phyloP scores from a whole-genome alignment of 2,797 vertebrate genomes.

The Sebastes trivittatus region DNA sequence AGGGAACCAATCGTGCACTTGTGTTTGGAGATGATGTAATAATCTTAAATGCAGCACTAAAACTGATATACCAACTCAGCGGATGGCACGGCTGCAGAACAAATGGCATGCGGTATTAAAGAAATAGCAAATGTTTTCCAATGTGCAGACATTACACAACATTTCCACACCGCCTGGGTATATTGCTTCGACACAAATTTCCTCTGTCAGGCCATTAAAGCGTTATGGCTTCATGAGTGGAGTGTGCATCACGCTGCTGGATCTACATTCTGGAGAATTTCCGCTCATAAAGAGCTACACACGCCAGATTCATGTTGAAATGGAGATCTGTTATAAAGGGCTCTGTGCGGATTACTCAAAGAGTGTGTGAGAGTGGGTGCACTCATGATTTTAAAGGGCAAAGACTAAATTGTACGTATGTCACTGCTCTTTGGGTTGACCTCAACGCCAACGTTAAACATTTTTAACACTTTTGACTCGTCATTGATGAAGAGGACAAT shows the following conservation, averaged over 20 bases:
- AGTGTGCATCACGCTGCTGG: not conserved
- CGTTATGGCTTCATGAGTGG: not conserved
- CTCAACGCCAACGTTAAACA: not conserved
- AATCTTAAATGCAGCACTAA: not conserved
- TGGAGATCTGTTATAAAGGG: not conserved
- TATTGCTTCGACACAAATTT: not conserved
- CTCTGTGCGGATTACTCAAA: not conserved
- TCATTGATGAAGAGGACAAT: not conserved
- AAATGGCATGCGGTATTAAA: not conserved
- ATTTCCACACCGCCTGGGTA: not conserved
- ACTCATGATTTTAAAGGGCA: not conserved
- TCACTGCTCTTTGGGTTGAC: not conserved
- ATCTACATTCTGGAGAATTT: not conserved
- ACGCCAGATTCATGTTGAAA: not conserved
- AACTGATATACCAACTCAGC: not conserved
- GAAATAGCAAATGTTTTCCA: not conserved
- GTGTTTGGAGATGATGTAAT: not conserved
- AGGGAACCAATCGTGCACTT: not conserved
- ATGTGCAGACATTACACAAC: not conserved
- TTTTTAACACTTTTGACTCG: not conserved
- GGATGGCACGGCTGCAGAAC: not conserved
- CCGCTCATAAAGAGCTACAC: not conserved
- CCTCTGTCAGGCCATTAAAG: constrained; percentile 14
- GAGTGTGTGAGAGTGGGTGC: not conserved
- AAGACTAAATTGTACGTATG: not conserved